Evolutionary conservation across 2,888 invertebrate species (phyloP).

Genomic region (Volucella bombylans): DNA sequence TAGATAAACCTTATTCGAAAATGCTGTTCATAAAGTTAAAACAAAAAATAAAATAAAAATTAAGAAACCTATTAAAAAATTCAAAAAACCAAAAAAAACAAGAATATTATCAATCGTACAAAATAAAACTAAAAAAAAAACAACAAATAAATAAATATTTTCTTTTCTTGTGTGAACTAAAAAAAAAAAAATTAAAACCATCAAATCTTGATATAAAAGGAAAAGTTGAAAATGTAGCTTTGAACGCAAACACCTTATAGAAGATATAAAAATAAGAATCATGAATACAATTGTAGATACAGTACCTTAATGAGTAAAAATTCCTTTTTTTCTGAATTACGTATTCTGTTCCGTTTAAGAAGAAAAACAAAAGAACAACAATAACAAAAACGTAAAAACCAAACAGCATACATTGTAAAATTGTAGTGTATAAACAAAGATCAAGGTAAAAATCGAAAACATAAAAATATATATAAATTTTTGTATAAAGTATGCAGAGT

Average conservation of each 20-base stretch:
- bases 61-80: background rate
- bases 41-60: slow-evolving; percentile 19
- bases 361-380: slow-evolving; percentile 22
- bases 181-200: slow-evolving; percentile 50
- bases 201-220: slow-evolving; percentile 73
- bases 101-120: slow-evolving; percentile 71
- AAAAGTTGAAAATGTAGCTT: slow-evolving; percentile 57
- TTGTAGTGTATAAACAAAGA: slow-evolving; percentile 70
- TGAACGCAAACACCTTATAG: slow-evolving; percentile 35
- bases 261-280: slow-evolving; percentile 6
- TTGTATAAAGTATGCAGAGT: slow-evolving; percentile 64
- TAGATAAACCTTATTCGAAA: slow-evolving; percentile 62
- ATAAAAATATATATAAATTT: slow-evolving; percentile 70
- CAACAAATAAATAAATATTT: slow-evolving; percentile 46
- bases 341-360: slow-evolving; percentile 38
- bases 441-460: slow-evolving; percentile 69
- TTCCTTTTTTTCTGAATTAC: slow-evolving; percentile 30
- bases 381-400: slow-evolving; percentile 29
- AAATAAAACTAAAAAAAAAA: slow-evolving; percentile 39
- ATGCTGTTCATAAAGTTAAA: slow-evolving; percentile 63
- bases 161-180: slow-evolving; percentile 66
- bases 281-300: slow-evolving; percentile 67
- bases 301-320: slow-evolving; percentile 64
- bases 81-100: slow-evolving; percentile 9
- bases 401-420: slow-evolving; percentile 67